Base-by-base conservation (phyloP, 2,113 vertebrate genomes). In the Podarcis cretensis region DNA sequence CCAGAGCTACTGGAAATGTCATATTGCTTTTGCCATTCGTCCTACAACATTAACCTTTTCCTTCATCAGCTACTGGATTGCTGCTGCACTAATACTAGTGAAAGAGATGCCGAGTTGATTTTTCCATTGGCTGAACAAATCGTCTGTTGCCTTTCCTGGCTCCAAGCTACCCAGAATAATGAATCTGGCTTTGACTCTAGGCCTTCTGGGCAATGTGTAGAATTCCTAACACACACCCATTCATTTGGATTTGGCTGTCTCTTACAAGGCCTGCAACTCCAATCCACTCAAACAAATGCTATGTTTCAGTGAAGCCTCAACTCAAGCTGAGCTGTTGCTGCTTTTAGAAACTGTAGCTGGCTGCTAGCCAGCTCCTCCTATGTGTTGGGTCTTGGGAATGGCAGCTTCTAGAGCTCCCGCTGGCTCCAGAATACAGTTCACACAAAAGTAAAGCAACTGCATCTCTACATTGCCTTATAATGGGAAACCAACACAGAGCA, bases 51-150 rank as follows among this genome's bases (percentile, higher is more conserved):
- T 65, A 71, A 10, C n/a, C 32, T 48, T 87, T 71, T 5, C 23
- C 4, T 84, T n/a, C 23, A 35, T 12, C 48, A 78, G 16, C 57
- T 82, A 54, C 32, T 40, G 7, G 27, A 0, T 78, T 12, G 4
- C 86, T 79, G 23, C 43, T 81, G 83, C 48, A 74, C 6, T 0
- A 1, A 40, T 0, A 0, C 1, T 32, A 9, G 2, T 13, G 30
- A 32, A 83, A 20, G 27, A 32, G 27, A 20, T 71, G 43, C 6
- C 71, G 5, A 89, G 74, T 14, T 18, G 35, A 2, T 32, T 87
- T 81, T 81, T 32, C 30, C 66, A 63, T 81, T 77, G 40, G 73
- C 18, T 37, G 71, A 20, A 32, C 13, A 91, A 87, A 83, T 9
- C 18, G 27, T 66, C 0, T 0, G 10, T n/a, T 87, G 12, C 76